Evolutionary conservation across 2,888 invertebrate genomes (phyloP).

Genomic region (Cantharis rufa): DNA sequence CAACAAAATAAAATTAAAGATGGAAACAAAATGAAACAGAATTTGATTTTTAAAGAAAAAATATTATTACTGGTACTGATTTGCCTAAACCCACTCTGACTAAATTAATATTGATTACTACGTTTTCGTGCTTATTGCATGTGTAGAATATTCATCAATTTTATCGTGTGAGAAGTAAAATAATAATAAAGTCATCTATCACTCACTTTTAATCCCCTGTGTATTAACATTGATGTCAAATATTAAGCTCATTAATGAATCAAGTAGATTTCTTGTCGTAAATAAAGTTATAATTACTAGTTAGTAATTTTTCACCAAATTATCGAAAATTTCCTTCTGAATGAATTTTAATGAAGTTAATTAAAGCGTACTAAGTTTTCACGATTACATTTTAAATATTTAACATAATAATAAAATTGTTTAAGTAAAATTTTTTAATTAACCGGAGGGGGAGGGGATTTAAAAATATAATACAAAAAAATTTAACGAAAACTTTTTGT

Average conservation of each 20-base stretch:
- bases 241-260: slow-evolving; percentile 8
- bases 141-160: not conserved
- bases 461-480: too few relatives aligned
- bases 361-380: not conserved
- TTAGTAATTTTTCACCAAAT: not conserved
- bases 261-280: not conserved
- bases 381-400: not conserved
- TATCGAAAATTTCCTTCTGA: not conserved
- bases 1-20: too few relatives aligned
- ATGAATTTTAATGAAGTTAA: not conserved
- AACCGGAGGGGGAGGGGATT: too few relatives aligned
- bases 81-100: not conserved
- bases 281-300: not conserved
- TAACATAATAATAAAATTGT: not conserved
- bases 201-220: slow-evolving; percentile 4
- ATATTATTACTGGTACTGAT: too few relatives aligned
- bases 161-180: not conserved
- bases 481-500: too few relatives aligned
- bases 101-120: not conserved
- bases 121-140: not conserved
- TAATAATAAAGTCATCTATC: slow-evolving; percentile 13
- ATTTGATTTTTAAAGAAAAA: too few relatives aligned
- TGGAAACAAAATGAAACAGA: too few relatives aligned
- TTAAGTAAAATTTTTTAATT: not conserved
- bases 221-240: slow-evolving; percentile 13